Evolutionary conservation across 1,140 invertebrate species (phyloP).

Genomic region (Drosophila virilis): DNA sequence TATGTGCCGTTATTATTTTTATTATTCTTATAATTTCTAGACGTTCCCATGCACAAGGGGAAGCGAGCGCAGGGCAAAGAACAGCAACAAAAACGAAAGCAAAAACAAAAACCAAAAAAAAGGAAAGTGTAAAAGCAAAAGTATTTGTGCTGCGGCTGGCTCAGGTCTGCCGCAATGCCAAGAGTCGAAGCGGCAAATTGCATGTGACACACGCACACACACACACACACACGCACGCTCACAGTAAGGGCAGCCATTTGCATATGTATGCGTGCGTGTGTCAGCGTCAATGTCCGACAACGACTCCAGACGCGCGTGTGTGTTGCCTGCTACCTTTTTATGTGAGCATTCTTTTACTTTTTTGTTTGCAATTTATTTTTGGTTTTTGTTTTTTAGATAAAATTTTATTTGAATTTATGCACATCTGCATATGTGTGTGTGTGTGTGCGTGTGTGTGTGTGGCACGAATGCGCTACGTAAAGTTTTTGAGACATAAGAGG

Average conservation of each 20-base stretch:
- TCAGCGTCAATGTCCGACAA: slow-evolving; percentile 60
- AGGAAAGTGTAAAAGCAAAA: slow-evolving; percentile 81
- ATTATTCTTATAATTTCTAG: slow-evolving; percentile 62
- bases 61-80: neutral
- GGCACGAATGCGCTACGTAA: slow-evolving; percentile 12
- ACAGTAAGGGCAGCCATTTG: neutral
- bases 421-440: slow-evolving; percentile 46
- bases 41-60: neutral
- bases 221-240: slow-evolving; percentile 27
- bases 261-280: slow-evolving; percentile 18
- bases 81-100: neutral
- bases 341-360: slow-evolving; percentile 18
- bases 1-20: slow-evolving; percentile 47
- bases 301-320: slow-evolving; percentile 53
- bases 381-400: slow-evolving; percentile 58
- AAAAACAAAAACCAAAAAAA: slow-evolving; percentile 37
- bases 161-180: slow-evolving; percentile 33
- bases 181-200: slow-evolving; percentile 50
- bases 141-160: slow-evolving; percentile 68
- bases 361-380: slow-evolving; percentile 16
- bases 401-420: slow-evolving; percentile 73
- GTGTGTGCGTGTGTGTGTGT: slow-evolving; percentile 8
- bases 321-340: slow-evolving; percentile 40
- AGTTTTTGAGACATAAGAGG: neutral
- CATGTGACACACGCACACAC: slow-evolving; percentile 37